Base-by-base conservation (phyloP, 1,140 invertebrate species). In the Drosophila orena region DNA sequence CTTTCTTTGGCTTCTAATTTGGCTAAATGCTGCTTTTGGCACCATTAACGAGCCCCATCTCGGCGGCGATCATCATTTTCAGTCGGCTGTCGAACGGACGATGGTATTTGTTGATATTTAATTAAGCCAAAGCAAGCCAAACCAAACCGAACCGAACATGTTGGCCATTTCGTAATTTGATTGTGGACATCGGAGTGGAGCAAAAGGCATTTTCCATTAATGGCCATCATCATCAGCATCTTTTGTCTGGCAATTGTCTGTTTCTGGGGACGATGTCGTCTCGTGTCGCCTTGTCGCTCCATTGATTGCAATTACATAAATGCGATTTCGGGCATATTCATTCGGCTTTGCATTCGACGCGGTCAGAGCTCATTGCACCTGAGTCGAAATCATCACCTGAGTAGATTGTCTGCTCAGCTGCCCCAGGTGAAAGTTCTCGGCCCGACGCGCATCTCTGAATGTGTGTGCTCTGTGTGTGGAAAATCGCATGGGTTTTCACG, bases 1-100 rank as follows among this genome's bases (percentile, higher is more conserved):
- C 83, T 88, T 88, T 88, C 83, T 71, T 71, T 71, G 68, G 65
- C 68, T 83, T 88, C 84, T 83, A 88, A 83, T 88, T 88, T 79
- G 79, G 65, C 57, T 61, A 89, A 84, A 83, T 72, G 76, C 66
- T 81, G 56, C 77, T 84, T 84, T 84, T 83, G 79, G 77, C 81
- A 57, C 57, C 66, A 65, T 65, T 81, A 76, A 84, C 65, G 65
- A 79, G 78, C 72, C 17, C 54, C 22, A 58, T 46, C 40, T 46
- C 40, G 42, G 4, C 40, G 6, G 4, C 30, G 59, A 68, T 65
- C 65, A 55, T 58, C 64, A 76, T 59, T 14, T 14, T 38, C 37
- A 12, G 12, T 37, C 35, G 24, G 4, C 24, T 4, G 37, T 14
- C 79, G 74, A 24, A 22, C 49, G 70, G 70, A 61, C 71, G 59